Evolutionary conservation across 1,140 invertebrate genomes (phyloP).

Genomic region (Penaeus japonicus): DNA sequence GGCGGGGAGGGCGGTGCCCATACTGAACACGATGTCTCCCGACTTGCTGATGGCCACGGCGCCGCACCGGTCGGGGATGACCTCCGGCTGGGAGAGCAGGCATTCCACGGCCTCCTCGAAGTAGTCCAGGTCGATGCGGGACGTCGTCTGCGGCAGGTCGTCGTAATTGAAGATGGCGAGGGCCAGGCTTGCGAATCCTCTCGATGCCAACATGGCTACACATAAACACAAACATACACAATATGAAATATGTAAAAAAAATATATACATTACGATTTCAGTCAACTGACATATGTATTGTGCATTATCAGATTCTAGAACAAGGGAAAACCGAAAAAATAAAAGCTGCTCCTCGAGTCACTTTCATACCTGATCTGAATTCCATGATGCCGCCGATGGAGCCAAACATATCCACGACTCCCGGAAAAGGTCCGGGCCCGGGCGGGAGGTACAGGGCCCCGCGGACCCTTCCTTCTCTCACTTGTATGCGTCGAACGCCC

Average conservation of each 20-base stretch:
- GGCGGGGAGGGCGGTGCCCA: conserved; percentile 24
- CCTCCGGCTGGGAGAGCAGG: conserved; percentile 37
- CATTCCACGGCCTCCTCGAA: conserved; percentile 54
- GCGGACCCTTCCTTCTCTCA: conserved; percentile 22
- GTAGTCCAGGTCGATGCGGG: conserved; percentile 36
- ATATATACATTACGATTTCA: too few species aligned
- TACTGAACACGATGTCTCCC: conserved; percentile 28
- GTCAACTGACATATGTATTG: too few species aligned
- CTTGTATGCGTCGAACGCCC: conserved; percentile 36
- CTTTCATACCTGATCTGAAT: conserved; percentile 36
- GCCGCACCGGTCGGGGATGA: conserved; percentile 50
- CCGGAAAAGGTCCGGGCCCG: conserved; percentile 38
- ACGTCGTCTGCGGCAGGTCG: conserved; percentile 17
- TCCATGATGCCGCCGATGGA: conserved; percentile 28
- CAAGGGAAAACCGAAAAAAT: neutral
- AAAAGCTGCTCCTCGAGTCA: neutral
- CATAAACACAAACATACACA: neutral
- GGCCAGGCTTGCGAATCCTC: conserved; percentile 41
- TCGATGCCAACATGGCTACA: conserved; percentile 52
- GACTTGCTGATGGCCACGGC: conserved; percentile 40
- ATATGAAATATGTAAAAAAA: too few species aligned
- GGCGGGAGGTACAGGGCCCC: conserved; percentile 33
- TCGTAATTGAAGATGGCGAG: conserved; percentile 49
- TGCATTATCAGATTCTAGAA: neutral
- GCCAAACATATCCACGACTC: conserved; percentile 35